phyloP scores from a whole-genome alignment of 2,797 vertebrate species.

The Macrochelys suwanniensis region DNA sequence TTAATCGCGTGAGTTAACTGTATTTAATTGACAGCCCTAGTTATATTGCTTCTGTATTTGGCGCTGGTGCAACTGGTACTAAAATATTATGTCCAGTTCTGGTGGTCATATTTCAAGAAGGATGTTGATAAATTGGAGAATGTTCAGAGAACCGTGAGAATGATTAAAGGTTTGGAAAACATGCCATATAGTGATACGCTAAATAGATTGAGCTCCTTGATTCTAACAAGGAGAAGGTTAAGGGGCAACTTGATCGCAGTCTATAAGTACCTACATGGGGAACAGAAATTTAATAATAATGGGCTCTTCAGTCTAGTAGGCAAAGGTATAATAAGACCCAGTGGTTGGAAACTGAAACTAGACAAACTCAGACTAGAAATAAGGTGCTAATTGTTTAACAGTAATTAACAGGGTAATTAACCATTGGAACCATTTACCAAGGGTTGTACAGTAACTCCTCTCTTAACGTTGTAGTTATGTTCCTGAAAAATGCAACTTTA shows the following conservation, averaged over 20 bases:
- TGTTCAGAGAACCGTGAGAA: background rate
- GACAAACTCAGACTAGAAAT: background rate
- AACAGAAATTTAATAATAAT: background rate
- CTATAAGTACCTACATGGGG: background rate
- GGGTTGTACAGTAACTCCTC: background rate
- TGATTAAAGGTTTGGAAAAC: background rate
- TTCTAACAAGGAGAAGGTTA: background rate
- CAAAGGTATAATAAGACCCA: background rate
- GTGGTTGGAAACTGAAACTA: background rate
- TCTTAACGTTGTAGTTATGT: too few relatives aligned
- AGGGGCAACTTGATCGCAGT: background rate
- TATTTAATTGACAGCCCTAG: too few relatives aligned
- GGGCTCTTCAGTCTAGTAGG: background rate
- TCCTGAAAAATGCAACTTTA: too few relatives aligned
- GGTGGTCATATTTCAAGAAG: too few relatives aligned
- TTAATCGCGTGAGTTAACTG: too few relatives aligned
- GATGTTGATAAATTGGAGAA: too few relatives aligned
- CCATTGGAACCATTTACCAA: background rate
- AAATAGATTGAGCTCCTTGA: background rate
- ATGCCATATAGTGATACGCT: background rate
- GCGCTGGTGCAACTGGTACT: too few relatives aligned
- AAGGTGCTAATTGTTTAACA: rapidly evolving
- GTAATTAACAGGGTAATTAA: background rate
- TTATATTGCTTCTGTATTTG: too few relatives aligned
- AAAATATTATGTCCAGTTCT: too few relatives aligned